These are phyloP conservation scores for Drosophila mauritiana DNA, from an alignment of 1,140 invertebrate species.

Conservation along the genomic window DNA sequence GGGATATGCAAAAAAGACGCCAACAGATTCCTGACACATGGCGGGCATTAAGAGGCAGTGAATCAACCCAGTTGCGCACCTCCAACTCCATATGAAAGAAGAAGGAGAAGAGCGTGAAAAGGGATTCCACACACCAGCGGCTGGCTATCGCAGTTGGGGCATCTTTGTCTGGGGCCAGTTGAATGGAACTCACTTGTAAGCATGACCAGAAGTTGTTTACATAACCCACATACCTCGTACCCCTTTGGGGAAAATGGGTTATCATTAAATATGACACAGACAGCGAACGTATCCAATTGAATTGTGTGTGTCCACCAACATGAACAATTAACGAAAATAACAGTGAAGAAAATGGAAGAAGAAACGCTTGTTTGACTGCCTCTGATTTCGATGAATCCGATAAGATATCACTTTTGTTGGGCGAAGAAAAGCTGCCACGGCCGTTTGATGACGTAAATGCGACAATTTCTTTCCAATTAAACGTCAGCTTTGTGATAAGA, in stretches of 20 bases:
- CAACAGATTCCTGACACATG: constrained; percentile 60
- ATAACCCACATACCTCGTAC: constrained; percentile 58
- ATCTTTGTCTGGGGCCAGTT: constrained; percentile 37
- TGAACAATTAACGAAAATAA: constrained; percentile 40
- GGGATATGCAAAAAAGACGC: constrained; percentile 43
- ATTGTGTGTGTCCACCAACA: constrained; percentile 15
- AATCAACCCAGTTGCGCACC: constrained; percentile 10
- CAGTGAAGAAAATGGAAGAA: not conserved
- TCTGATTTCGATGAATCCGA: constrained; percentile 43
- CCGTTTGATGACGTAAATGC: constrained; percentile 54
- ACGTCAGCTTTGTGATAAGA: constrained; percentile 42
- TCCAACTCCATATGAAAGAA: not conserved
- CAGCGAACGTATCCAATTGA: constrained; percentile 37
- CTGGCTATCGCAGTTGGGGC: constrained; percentile 43
- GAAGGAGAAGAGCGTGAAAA: constrained; percentile 13
- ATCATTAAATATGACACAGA: constrained; percentile 63
- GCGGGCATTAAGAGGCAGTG: constrained; percentile 25
- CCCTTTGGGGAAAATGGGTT: constrained; percentile 66
- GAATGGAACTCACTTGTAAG: constrained; percentile 68
- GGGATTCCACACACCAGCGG: constrained; percentile 4
- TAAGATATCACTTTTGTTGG: constrained; percentile 34
- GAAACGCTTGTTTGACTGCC: constrained; percentile 39
- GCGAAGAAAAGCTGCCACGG: constrained; percentile 55
- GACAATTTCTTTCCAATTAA: constrained; percentile 57
- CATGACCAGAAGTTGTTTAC: constrained; percentile 63